Evolutionary conservation across 1,140 invertebrate genomes (phyloP).

Genomic region (Hylyphantes graminicola): DNA sequence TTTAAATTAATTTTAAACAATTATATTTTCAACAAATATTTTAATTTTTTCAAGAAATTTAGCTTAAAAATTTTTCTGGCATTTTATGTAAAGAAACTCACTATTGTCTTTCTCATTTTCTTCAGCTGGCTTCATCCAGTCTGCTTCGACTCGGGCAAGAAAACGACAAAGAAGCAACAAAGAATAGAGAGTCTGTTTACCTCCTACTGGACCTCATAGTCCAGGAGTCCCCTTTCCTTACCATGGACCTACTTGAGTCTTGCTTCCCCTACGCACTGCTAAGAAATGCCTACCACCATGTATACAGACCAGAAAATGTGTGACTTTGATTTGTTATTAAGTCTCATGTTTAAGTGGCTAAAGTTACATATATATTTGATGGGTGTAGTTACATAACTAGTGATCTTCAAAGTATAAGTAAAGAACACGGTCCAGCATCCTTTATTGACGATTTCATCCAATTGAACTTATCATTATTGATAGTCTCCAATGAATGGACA

Average conservation of each 20-base stretch:
- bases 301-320: conserved; percentile 74
- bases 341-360: no score
- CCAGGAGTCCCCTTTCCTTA: conserved; percentile 96
- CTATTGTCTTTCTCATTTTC: conserved; percentile 36
- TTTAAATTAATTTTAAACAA: no score
- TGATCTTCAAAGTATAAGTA: no score
- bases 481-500: no score
- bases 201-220: conserved; percentile 94
- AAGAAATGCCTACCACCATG: conserved; percentile 95
- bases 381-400: no score
- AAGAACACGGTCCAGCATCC: no score
- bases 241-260: conserved; percentile 97
- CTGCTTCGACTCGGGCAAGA: conserved; percentile 93
- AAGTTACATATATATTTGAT: no score
- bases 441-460: no score
- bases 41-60: no score
- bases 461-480: no score
- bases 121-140: conserved; percentile 90
- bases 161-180: conserved; percentile 92
- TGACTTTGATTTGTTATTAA: background rate
- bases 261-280: conserved; percentile 98
- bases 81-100: background rate
- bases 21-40: no score
- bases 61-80: no score
- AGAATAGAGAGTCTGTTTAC: conserved; percentile 95